A percentile compares a stretch with the other conserved stretches of the same genome.
Evolutionary conservation across 2,113 vertebrate genomes (phyloP).

Genomic region (Corydoras sp.): DNA sequence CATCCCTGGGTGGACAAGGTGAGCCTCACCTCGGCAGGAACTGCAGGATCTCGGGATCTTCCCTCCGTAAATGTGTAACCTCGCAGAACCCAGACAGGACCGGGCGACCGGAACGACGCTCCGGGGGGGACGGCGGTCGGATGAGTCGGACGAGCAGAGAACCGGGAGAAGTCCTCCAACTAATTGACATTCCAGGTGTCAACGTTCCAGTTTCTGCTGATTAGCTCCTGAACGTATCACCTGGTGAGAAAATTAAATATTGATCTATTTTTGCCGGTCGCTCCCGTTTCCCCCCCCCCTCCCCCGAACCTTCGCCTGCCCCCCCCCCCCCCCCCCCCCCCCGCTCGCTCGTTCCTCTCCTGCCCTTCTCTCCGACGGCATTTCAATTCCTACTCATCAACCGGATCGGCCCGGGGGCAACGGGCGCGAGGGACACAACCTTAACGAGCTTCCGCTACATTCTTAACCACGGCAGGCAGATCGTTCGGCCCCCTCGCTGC

Average conservation of each 20-base stretch:
- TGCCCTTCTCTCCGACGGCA: slow-evolving; percentile 13
- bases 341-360: neutral
- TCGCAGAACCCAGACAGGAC: slow-evolving; percentile 51
- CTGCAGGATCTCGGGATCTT: too few species aligned
- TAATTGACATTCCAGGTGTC: slow-evolving; percentile 68
- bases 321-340: neutral
- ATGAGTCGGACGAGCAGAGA: neutral
- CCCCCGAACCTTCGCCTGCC: too few species aligned
- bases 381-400: slow-evolving; percentile 31
- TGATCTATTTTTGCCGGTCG: slow-evolving; percentile 65
- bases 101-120: slow-evolving; percentile 39
- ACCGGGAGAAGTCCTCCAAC: slow-evolving; percentile 2
- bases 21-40: too few species aligned
- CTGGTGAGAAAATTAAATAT: slow-evolving; percentile 73
- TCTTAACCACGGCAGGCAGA: slow-evolving; percentile 23
- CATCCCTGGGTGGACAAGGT: too few species aligned
- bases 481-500: neutral
- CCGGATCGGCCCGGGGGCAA: slow-evolving; percentile 21
- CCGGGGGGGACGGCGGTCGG: slow-evolving; percentile 33
- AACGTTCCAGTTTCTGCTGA: slow-evolving; percentile 62
- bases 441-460: slow-evolving; percentile 18
- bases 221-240: slow-evolving; percentile 67
- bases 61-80: slow-evolving; percentile 29
- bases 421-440: slow-evolving; percentile 29
- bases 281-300: neutral